Percentiles rank a stretch among this genome's conserved stretches.
Evolutionary conservation across 2,888 invertebrate species (phyloP).

Genomic region (Mythimna ferrago): DNA sequence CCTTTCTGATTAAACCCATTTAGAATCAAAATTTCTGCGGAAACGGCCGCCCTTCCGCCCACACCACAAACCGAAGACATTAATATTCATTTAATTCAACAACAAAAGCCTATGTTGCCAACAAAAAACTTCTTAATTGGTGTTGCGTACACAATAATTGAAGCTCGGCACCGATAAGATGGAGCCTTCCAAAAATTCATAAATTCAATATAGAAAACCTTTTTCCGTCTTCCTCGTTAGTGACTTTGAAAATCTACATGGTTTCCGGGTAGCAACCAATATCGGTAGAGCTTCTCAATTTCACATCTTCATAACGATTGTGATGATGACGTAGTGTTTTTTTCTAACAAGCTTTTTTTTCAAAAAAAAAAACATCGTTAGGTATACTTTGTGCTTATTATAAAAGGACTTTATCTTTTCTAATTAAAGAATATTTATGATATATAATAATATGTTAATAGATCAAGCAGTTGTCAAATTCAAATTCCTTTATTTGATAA

Average conservation of each 20-base stretch:
- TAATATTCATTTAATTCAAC: conserved; percentile 45
- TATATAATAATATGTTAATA: too few species aligned
- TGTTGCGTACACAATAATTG: conserved; percentile 29
- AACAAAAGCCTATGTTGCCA: conserved; percentile 16
- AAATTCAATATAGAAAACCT: background rate
- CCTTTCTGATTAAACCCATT: conserved; percentile 4
- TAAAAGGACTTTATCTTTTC: too few species aligned
- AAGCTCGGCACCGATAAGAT: background rate
- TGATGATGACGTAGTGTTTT: too few species aligned
- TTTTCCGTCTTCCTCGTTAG: background rate
- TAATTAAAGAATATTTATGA: too few species aligned
- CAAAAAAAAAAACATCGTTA: too few species aligned
- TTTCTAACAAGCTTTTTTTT: too few species aligned
- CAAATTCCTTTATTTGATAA: too few species aligned
- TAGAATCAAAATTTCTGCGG: conserved; percentile 12
- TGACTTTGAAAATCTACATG: background rate
- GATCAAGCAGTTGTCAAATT: too few species aligned
- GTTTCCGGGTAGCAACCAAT: too few species aligned
- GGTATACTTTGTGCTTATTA: too few species aligned
- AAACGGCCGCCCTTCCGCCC: background rate
- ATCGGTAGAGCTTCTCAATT: background rate
- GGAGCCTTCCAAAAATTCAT: background rate
- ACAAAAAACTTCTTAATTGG: conserved; percentile 38
- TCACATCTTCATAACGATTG: too few species aligned
- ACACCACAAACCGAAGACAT: background rate